Conservation (phyloP, 1,140 invertebrate species). For the Drosophila saltans region DNA sequence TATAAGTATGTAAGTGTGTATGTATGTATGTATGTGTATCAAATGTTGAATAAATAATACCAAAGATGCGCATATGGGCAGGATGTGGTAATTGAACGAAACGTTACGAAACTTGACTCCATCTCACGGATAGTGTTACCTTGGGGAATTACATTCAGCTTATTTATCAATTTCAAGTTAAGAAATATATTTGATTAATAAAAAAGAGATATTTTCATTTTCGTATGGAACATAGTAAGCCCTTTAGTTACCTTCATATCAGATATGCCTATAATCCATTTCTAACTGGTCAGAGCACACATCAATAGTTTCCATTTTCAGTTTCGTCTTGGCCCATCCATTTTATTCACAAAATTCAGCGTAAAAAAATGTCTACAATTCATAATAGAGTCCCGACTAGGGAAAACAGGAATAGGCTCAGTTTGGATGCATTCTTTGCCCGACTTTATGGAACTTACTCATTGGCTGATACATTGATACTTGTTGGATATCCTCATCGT, state of each 20-base stretch:
- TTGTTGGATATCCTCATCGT: too few relatives aligned
- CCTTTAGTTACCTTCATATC: too few relatives aligned
- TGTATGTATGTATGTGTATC: not conserved
- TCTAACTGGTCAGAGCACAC: too few relatives aligned
- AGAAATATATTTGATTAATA: not conserved
- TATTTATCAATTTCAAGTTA: not conserved
- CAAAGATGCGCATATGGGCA: not conserved
- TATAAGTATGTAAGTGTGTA: constrained; percentile 22
- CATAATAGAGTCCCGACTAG: not conserved
- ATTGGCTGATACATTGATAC: too few relatives aligned
- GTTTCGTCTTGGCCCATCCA: not conserved
- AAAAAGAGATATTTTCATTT: too few relatives aligned
- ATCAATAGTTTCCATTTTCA: not conserved
- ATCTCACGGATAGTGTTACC: not conserved
- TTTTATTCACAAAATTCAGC: not conserved
- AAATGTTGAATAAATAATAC: not conserved
- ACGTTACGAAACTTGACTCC: not conserved
- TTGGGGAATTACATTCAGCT: not conserved
- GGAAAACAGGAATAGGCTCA: not conserved
- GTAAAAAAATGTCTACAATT: not conserved
- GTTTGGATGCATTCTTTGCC: too few relatives aligned
- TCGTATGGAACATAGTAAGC: too few relatives aligned
- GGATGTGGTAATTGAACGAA: constrained; percentile 7
- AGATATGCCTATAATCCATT: too few relatives aligned
- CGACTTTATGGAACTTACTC: too few relatives aligned